Conservation (phyloP, 2,797 vertebrate species). For the Poeciliopsis infans region DNA sequence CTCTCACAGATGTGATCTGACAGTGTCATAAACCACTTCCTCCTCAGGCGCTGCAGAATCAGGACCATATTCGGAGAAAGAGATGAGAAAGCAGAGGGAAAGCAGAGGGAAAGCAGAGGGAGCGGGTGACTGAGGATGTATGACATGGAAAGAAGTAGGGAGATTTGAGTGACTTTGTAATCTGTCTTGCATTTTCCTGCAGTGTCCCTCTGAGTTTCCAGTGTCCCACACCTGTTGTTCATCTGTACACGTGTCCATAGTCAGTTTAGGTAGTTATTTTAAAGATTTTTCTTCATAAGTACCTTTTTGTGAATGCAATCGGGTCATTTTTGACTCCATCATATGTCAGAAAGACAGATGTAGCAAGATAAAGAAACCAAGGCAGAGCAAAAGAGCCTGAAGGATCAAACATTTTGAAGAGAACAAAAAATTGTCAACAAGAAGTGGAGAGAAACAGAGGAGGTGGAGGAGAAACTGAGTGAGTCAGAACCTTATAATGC, state of each 20-base stretch:
- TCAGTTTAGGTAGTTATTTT: neutral
- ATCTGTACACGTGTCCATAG: neutral
- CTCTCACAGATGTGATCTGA: slow-evolving; percentile 32
- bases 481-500: slow-evolving; percentile 66
- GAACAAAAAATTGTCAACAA: neutral
- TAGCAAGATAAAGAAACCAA: slow-evolving; percentile 5
- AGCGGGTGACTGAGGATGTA: slow-evolving; percentile 5
- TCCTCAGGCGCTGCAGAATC: slow-evolving; percentile 31
- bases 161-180: neutral
- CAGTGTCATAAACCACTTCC: slow-evolving; percentile 44
- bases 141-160: slow-evolving; percentile 8
- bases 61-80: slow-evolving; percentile 49
- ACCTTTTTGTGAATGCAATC: neutral
- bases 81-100: slow-evolving; percentile 24
- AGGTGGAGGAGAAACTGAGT: slow-evolving; percentile 43
- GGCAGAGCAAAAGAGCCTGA: neutral
- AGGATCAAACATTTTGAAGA: neutral
- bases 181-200: neutral
- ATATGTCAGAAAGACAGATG: slow-evolving; percentile 1
- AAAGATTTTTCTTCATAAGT: neutral
- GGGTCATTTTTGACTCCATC: neutral
- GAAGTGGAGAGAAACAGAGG: slow-evolving; percentile 26
- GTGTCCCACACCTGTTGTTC: neutral
- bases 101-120: neutral
- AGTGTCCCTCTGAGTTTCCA: neutral